Base-by-base conservation (phyloP, 2,797 vertebrate genomes). In the Euphonia xanthogaster region DNA sequence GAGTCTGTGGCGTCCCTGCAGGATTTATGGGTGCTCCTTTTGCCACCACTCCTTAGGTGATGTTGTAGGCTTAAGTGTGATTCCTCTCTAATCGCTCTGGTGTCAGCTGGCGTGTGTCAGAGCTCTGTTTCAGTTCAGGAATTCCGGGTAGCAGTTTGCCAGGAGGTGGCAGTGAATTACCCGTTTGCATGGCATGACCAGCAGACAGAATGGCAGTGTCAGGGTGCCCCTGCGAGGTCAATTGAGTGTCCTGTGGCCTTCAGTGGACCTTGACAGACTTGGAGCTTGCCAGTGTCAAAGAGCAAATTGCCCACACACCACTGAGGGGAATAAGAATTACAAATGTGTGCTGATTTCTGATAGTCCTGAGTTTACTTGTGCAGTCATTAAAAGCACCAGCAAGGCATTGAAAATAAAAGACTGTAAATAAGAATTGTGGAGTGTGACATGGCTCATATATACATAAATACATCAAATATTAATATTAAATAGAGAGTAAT, bases 161-260 rank as follows among this genome's bases (percentile, higher is more conserved):
- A 79, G 92, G 90, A 96, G 90, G 15, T 86, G 92, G 92, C 94
- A 81, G 80, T 94, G 92, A 55, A 12, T 85, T 21, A n/a, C 86
- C 70, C 17, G 31, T 21, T 62, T 35, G 42, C 45, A 44, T 9
- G 13, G 82, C 0, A 0, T 78, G 70, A 57, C 39, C 62, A 37
- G 77, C 80, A 70, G 70, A 4, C 58, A n/a, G 25, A 67, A 21
- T 1, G 20, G 70, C 44, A 1, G 54, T 37, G 70, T 48, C 66
- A 17, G 40, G 35, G 14, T 92, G 72, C 7, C 51, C 28, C 40
- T 57, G 2, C 1, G 22, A 72, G 90, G 39, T 74, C 88, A 54
- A 23, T 44, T 12, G 45, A 5, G 2, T 22, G 58, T 50, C 61
- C 65, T 24, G 50, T 4, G 67, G 33, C 6, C 4, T 5, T 87